Evolutionary conservation across 2,797 vertebrate species (phyloP).

Genomic region (Onychomys torridus): DNA sequence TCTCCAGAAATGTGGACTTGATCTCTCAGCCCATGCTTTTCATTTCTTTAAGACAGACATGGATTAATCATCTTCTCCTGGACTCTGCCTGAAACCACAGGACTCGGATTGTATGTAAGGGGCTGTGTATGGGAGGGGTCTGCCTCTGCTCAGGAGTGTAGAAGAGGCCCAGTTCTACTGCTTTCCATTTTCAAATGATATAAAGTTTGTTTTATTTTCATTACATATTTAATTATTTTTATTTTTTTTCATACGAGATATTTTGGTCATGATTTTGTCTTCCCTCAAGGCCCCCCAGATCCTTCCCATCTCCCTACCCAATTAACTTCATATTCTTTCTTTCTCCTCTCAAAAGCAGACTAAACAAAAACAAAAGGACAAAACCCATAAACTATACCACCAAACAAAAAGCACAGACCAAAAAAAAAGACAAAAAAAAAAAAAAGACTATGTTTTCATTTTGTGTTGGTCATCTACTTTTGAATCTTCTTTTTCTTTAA

Average conservation of each 20-base stretch:
- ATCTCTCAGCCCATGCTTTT: not conserved
- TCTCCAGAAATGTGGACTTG: constrained; percentile 58
- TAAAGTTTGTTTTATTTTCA: not conserved
- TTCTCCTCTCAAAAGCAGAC: not conserved
- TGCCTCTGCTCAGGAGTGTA: not conserved
- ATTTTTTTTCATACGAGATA: not conserved
- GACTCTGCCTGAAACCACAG: not conserved
- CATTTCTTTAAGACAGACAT: constrained; percentile 33
- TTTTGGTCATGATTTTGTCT: too few species aligned
- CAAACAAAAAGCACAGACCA: not conserved
- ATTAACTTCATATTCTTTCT: not conserved
- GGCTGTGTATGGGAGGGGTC: not conserved
- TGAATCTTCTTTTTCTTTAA: not conserved
- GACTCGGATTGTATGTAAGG: rapidly evolving
- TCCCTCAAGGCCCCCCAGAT: not conserved
- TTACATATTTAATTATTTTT: not conserved
- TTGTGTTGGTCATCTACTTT: not conserved
- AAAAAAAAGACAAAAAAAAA: not conserved
- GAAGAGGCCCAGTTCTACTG: not conserved
- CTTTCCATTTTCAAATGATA: not conserved
- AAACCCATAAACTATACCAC: not conserved
- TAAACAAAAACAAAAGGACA: not conserved
- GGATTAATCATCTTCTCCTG: not conserved
- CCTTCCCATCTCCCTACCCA: not conserved
- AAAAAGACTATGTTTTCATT: not conserved